Evolutionary conservation across 1,140 invertebrate genomes (phyloP).

Genomic region (Drosophila neocordata): DNA sequence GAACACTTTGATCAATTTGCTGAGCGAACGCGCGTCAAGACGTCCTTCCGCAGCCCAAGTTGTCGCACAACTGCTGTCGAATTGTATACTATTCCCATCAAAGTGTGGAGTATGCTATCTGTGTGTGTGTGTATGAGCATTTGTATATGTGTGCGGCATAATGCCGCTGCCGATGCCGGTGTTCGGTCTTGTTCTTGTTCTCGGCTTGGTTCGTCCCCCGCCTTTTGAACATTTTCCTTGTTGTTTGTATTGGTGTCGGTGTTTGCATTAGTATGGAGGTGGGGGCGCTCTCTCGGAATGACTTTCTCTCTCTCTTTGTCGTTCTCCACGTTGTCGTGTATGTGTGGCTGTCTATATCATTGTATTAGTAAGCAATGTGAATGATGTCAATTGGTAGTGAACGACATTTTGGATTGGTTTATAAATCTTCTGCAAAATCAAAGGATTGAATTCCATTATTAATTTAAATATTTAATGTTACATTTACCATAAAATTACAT

Average conservation of each 20-base stretch:
- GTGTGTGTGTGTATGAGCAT: constrained; percentile 10
- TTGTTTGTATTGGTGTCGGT: constrained; percentile 30
- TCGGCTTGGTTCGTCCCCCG: constrained; percentile 39
- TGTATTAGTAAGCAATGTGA: not conserved
- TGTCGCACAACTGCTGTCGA: constrained; percentile 78
- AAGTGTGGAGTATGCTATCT: constrained; percentile 20
- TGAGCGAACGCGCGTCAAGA: constrained; percentile 71
- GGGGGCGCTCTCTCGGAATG: constrained; percentile 14
- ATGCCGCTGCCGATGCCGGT: constrained; percentile 37
- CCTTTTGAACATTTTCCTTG: constrained; percentile 27
- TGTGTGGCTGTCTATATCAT: not conserved
- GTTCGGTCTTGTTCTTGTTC: constrained; percentile 43
- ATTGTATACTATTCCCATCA: constrained; percentile 59
- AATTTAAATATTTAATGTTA: not conserved
- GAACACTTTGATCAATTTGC: constrained; percentile 12
- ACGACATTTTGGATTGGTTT: not conserved
- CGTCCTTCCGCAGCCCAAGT: constrained; percentile 76
- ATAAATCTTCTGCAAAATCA: constrained; percentile 1
- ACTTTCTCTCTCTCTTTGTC: not conserved
- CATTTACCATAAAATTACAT: too few species aligned
- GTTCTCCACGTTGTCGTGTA: not conserved
- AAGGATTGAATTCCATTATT: not conserved
- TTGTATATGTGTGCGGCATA: not conserved
- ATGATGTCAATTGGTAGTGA: constrained; percentile 6
- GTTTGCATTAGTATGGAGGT: constrained; percentile 29